Percentiles rank a stretch among this genome's conserved stretches.
Conservation (phyloP, 2,888 invertebrate species). For the Enchytraeus crypticus region DNA sequence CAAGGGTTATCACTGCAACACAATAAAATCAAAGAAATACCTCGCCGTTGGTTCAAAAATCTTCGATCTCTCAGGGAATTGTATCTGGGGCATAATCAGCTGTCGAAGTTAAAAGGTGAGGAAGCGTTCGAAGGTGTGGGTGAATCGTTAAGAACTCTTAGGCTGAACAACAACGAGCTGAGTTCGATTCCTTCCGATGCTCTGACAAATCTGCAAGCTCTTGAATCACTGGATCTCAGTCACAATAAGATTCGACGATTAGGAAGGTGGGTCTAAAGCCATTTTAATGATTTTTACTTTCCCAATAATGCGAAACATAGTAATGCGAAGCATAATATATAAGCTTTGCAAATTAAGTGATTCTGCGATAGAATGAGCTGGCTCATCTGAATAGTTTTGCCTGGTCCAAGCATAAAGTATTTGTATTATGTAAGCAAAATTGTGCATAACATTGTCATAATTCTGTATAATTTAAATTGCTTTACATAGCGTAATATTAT, state of each 20-base stretch:
- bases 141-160: conserved; percentile 12
- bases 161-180: conserved; percentile 17
- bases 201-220: conserved; percentile 7
- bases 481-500: too few species aligned
- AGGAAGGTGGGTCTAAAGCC: conserved; percentile 4
- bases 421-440: too few species aligned
- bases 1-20: conserved; percentile 14
- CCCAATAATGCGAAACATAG: too few species aligned
- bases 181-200: conserved; percentile 10
- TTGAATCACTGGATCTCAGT: conserved; percentile 12
- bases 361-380: too few species aligned
- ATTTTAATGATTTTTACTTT: neutral
- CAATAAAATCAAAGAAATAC: conserved; percentile 14
- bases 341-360: too few species aligned
- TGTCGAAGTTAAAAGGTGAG: conserved; percentile 4
- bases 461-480: too few species aligned
- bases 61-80: conserved; percentile 15
- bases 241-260: conserved; percentile 6
- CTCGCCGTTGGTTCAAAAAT: conserved; percentile 16
- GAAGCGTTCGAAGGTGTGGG: conserved; percentile 13
- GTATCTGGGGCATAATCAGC: conserved; percentile 18
- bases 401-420: too few species aligned
- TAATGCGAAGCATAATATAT: too few species aligned
- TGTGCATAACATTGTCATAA: too few species aligned
- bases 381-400: too few species aligned